Percentiles rank a stretch among this genome's conserved stretches.
These are phyloP conservation scores for Urechis unicinctus DNA, from an alignment of 2,888 invertebrate species.

Conservation along the genomic window DNA sequence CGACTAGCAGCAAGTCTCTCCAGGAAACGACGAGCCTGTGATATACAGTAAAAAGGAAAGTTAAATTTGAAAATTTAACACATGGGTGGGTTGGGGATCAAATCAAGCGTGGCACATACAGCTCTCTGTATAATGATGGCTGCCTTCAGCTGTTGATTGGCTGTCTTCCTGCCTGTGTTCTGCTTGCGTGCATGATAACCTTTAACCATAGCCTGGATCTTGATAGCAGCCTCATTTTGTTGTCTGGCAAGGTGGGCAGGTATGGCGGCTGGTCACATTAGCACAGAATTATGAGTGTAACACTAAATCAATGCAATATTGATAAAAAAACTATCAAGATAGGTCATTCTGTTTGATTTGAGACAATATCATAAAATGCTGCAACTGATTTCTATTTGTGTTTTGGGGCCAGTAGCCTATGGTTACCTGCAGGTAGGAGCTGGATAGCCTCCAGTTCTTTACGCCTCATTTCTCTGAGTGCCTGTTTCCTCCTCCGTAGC, in stretches of 20 bases:
- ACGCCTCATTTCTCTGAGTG: constrained; percentile 41
- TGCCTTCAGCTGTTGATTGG: constrained; percentile 27
- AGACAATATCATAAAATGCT: too few species aligned
- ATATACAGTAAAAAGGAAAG: not conserved
- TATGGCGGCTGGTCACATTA: too few species aligned
- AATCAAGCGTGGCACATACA: too few species aligned
- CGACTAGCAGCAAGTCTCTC: constrained; percentile 27
- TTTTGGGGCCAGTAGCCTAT: not conserved
- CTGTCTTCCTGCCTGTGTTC: constrained; percentile 23
- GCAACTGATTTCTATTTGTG: too few species aligned
- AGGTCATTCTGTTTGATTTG: too few species aligned
- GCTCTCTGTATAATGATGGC: constrained; percentile 41
- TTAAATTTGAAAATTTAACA: too few species aligned
- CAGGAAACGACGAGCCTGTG: constrained; percentile 38
- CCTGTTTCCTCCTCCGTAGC: constrained; percentile 30
- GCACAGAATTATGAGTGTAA: too few species aligned
- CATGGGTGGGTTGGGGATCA: too few species aligned
- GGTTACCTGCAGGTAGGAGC: constrained; percentile 44
- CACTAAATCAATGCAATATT: too few species aligned
- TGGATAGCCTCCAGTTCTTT: constrained; percentile 42
- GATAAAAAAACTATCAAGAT: too few species aligned
- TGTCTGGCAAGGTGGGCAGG: constrained; percentile 38
- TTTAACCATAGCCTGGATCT: constrained; percentile 42
- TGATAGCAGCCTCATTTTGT: constrained; percentile 34
- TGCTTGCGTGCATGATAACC: constrained; percentile 31